A percentile compares a stretch with the other conserved stretches of the same genome.
Evolutionary conservation across 2,888 invertebrate genomes (phyloP).

Genomic region (Athalia rosae): DNA sequence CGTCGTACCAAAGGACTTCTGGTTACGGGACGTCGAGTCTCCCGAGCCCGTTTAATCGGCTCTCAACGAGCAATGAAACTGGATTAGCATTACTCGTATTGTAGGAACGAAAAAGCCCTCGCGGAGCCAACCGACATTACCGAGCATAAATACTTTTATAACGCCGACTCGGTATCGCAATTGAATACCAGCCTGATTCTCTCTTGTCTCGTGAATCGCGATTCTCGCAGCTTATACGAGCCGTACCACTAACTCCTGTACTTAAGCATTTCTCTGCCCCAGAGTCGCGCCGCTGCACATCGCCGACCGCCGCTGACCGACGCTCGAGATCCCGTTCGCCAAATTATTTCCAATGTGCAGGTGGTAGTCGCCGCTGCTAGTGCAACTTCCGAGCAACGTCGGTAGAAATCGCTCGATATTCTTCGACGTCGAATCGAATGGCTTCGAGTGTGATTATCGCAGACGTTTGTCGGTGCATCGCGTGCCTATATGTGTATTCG

Average conservation of each 20-base stretch:
- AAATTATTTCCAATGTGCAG: conserved; percentile 18
- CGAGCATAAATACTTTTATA: conserved; percentile 29
- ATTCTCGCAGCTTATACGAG: conserved; percentile 5
- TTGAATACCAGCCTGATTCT: conserved; percentile 32
- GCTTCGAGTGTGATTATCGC: conserved; percentile 3
- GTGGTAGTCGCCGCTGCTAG: no score
- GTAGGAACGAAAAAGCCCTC: conserved; percentile 54
- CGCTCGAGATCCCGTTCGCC: conserved; percentile 4
- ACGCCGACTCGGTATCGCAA: conserved; percentile 13
- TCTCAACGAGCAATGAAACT: conserved; percentile 44
- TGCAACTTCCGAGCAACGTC: no score
- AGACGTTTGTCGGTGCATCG: conserved; percentile 10
- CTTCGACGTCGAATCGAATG: neutral
- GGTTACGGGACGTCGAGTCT: neutral
- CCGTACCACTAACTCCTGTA: neutral
- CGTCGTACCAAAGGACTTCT: no score
- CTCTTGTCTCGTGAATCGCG: conserved; percentile 33
- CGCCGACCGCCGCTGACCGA: conserved; percentile 8
- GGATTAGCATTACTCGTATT: conserved; percentile 69
- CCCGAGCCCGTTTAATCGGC: conserved; percentile 35
- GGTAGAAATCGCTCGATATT: neutral
- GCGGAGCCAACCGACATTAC: neutral
- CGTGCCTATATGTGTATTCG: neutral
- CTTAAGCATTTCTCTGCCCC: neutral
- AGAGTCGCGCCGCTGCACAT: neutral